Percentiles rank a stretch among this genome's conserved stretches.
These are phyloP conservation scores for Ondatra zibethicus DNA, from an alignment of 2,113 vertebrate genomes.

Conservation along the genomic window DNA sequence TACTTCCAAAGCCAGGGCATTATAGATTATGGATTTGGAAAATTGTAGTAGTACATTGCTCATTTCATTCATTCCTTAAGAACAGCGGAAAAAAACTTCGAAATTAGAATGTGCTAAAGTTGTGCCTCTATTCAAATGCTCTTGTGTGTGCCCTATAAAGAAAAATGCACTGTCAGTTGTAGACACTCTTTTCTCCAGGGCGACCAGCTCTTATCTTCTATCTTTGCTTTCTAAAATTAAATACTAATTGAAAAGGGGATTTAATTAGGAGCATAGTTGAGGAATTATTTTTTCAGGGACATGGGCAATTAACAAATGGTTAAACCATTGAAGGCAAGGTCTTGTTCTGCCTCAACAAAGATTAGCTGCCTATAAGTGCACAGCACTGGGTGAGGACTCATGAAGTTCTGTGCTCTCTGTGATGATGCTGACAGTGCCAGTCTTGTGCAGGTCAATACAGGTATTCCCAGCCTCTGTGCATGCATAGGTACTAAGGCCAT, in stretches of 20 bases:
- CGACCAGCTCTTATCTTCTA: neutral
- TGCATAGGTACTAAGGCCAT: neutral
- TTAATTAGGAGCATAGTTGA: neutral
- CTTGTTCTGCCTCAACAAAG: neutral
- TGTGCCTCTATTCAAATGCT: neutral
- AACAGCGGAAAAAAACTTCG: neutral
- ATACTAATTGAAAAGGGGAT: neutral
- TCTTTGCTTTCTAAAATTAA: conserved; percentile 29
- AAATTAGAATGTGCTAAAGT: neutral
- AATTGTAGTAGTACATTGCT: neutral
- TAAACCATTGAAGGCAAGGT: neutral
- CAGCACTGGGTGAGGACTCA: neutral
- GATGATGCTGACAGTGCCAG: no score
- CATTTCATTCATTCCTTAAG: conserved; percentile 42
- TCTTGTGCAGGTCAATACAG: neutral
- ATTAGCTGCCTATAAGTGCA: neutral
- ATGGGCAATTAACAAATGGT: neutral
- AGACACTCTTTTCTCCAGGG: neutral
- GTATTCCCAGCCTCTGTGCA: neutral
- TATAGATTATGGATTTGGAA: conserved; percentile 13
- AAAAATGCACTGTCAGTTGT: neutral
- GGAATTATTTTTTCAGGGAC: neutral
- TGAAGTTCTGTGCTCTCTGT: neutral
- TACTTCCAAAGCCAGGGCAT: neutral
- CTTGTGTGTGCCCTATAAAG: neutral